These are phyloP conservation scores for Mycetomoellerius zeteki DNA, from an alignment of 1,140 invertebrate species.

Conservation along the genomic window DNA sequence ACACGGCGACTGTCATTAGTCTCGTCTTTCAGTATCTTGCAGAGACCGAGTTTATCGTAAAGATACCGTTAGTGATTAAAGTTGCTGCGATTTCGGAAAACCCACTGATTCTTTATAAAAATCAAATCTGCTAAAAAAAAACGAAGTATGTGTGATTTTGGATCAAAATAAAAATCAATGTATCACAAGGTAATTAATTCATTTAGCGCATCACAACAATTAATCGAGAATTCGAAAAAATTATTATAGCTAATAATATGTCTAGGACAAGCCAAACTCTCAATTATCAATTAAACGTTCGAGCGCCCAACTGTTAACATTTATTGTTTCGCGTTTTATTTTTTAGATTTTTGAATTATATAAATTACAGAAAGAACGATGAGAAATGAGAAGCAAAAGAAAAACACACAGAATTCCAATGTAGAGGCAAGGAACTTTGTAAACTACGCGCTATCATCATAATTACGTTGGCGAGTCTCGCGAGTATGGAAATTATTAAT, in stretches of 20 bases:
- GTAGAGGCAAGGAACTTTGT: slow-evolving; percentile 10
- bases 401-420: neutral
- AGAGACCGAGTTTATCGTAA: slow-evolving; percentile 42
- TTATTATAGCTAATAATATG: neutral
- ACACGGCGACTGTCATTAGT: slow-evolving; percentile 68
- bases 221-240: neutral
- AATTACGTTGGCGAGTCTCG: slow-evolving; percentile 21
- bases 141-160: neutral
- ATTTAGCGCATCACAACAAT: neutral
- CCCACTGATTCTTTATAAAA: slow-evolving; percentile 16
- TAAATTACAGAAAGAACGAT: neutral
- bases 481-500: slow-evolving; percentile 33
- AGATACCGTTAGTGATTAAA: slow-evolving; percentile 40
- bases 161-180: neutral
- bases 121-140: neutral
- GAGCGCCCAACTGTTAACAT: neutral
- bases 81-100: slow-evolving; percentile 15
- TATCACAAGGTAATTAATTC: neutral
- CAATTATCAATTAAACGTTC: neutral
- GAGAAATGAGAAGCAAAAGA: neutral
- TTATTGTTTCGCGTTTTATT: neutral
- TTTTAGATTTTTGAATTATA: too few species aligned
- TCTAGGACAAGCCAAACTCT: neutral
- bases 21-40: slow-evolving; percentile 58
- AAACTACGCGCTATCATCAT: slow-evolving; percentile 16